Base-by-base conservation (phyloP, 2,888 invertebrate genomes). In the Polydrusus cervinus region DNA sequence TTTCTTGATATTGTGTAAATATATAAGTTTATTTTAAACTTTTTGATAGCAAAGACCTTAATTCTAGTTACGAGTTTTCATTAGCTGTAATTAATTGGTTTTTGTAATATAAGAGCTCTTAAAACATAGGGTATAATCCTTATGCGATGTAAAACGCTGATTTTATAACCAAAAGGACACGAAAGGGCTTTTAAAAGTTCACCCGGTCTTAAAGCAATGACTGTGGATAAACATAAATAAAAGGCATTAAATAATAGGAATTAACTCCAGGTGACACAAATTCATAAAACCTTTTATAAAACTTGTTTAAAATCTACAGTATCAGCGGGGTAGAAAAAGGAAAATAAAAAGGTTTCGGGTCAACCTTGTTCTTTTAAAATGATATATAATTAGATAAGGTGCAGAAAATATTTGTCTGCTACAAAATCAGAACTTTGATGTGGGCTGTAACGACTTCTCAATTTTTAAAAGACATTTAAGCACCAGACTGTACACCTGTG, bases 41-140 rank as follows among this genome's bases (percentile, higher is more conserved):
- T 30, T 30, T 30, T 30, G 25, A 53, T 13, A 53, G 13, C 20
- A 13, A 25, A 8, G 53, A 20, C 11, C 53, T 14, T 25, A 53
- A 53, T 53, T 53, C 18, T 11, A 16, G 13, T 20, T 10, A n/a
- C n/a, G 13, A 18, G 14, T 13, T 13, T 16, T 53, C 53, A 25
- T 53, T 53, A 53, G 18, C 20, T 20, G 25, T 25, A 25, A 13
- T 25, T 53, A 53, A 53, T 53, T 53, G 25, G 25, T 53, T 53
- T 53, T 53, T 53, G 11, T 53, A 11, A 13, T 13, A 5, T 10
- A 53, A 25, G 53, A 25, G 53, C 25, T 25, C 53, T 20, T 20
- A 25, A 20, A 20, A 53, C 8, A 18, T 18, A 49, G 18, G 18
- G 13, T n/a, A 3, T 49, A 18, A 9, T 18, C 18, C 49, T 18